Conservation (phyloP, 2,113 vertebrate genomes). For the Charadrius vociferus region DNA sequence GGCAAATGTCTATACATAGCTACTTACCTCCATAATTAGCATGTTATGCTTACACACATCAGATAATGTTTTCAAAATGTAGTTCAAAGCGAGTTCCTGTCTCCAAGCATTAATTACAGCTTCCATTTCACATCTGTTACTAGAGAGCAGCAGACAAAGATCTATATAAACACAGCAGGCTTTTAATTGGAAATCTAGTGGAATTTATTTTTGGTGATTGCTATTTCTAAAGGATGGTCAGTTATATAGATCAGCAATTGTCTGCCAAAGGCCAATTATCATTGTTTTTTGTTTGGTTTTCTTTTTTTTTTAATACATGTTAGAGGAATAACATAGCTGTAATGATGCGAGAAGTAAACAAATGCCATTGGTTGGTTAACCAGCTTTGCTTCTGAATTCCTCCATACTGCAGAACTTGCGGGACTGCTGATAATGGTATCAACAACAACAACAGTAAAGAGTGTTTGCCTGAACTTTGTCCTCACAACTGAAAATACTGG, state of each 20-base stretch:
- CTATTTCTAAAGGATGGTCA: neutral
- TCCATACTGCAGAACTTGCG: neutral
- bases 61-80: slow-evolving; percentile 43
- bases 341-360: neutral
- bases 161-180: slow-evolving; percentile 53
- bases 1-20: neutral
- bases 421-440: neutral
- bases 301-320: neutral
- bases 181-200: slow-evolving; percentile 47
- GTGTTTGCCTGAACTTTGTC: neutral
- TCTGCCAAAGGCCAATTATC: neutral
- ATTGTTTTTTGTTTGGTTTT: neutral
- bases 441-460: neutral
- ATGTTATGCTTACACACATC: neutral
- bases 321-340: neutral
- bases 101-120: slow-evolving; percentile 57
- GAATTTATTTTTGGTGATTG: slow-evolving; percentile 23
- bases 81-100: slow-evolving; percentile 41
- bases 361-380: neutral
- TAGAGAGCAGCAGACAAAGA: slow-evolving; percentile 54
- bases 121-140: slow-evolving; percentile 58
- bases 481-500: neutral
- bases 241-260: slow-evolving; percentile 8
- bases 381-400: neutral
- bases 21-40: slow-evolving; percentile 17